phyloP scores from a whole-genome alignment of 2,888 invertebrate species.

The Cyrtodaria siliqua region DNA sequence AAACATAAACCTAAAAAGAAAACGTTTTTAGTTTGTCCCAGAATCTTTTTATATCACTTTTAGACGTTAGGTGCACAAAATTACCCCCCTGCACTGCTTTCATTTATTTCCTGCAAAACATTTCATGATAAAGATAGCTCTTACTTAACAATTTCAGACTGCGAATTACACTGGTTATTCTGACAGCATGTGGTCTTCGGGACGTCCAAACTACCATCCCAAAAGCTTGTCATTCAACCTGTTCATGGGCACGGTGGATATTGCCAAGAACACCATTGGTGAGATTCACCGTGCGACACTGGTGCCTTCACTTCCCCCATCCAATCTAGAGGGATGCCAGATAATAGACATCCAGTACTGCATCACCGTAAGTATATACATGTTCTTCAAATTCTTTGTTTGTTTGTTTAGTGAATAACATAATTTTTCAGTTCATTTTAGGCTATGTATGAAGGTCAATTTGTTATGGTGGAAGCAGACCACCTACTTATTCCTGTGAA shows the following conservation, averaged over 20 bases:
- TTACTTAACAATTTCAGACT: conserved; percentile 72
- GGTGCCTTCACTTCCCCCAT: conserved; percentile 97
- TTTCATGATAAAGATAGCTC: no score
- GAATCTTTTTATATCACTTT: no score
- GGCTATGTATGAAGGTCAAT: no score
- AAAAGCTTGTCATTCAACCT: conserved; percentile 86
- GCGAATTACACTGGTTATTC: conserved; percentile 75
- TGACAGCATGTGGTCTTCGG: conserved; percentile 75
- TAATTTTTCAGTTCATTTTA: no score
- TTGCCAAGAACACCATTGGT: conserved; percentile 92
- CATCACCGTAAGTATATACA: conserved; percentile 66
- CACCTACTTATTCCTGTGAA: no score
- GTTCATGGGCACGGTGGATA: conserved; percentile 93
- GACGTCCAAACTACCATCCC: conserved; percentile 88
- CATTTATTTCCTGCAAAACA: no score
- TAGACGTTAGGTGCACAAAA: no score
- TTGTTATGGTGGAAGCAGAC: no score
- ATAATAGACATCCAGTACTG: conserved; percentile 95
- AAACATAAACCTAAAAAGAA: no score
- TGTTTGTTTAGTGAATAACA: no score
- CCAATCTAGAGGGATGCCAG: conserved; percentile 96
- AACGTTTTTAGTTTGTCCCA: no score
- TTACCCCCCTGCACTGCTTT: no score
- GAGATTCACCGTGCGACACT: conserved; percentile 96
- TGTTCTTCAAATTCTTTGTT: conserved; percentile 1